phyloP scores from a whole-genome alignment of 2,113 vertebrate species.

The Tragelaphus scriptus region DNA sequence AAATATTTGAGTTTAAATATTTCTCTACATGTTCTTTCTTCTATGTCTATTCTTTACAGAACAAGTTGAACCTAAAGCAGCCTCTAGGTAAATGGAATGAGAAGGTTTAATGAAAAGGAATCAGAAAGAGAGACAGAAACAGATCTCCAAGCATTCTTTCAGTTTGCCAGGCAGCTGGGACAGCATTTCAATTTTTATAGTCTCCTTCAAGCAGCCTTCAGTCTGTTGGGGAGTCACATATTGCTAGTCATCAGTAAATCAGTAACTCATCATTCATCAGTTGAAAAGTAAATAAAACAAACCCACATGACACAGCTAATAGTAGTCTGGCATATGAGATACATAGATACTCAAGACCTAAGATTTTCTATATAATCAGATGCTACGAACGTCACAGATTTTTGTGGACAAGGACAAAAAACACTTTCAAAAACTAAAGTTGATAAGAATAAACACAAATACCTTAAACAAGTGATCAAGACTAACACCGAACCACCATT shows the following conservation, averaged over 20 bases:
- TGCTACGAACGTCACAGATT: background rate
- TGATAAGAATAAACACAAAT: background rate
- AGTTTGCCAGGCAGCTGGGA: background rate
- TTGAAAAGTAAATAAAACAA: background rate
- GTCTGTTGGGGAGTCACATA: background rate
- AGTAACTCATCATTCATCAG: background rate
- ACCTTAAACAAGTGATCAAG: background rate
- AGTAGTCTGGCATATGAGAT: background rate
- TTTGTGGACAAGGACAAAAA: background rate
- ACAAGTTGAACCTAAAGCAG: background rate
- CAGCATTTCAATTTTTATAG: background rate
- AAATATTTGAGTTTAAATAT: background rate
- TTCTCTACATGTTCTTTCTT: slow-evolving; percentile 7
- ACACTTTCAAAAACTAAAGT: background rate
- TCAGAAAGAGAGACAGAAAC: background rate
- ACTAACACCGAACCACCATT: background rate
- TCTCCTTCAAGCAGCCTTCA: background rate
- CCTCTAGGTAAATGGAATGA: background rate
- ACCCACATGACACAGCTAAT: background rate
- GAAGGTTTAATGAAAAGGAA: background rate
- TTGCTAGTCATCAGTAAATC: background rate
- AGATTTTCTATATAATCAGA: background rate
- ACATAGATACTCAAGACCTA: background rate
- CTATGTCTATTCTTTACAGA: background rate
- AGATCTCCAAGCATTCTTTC: background rate